These are phyloP conservation scores for Amyelois transitella DNA, from an alignment of 1,140 invertebrate genomes.

Conservation along the genomic window DNA sequence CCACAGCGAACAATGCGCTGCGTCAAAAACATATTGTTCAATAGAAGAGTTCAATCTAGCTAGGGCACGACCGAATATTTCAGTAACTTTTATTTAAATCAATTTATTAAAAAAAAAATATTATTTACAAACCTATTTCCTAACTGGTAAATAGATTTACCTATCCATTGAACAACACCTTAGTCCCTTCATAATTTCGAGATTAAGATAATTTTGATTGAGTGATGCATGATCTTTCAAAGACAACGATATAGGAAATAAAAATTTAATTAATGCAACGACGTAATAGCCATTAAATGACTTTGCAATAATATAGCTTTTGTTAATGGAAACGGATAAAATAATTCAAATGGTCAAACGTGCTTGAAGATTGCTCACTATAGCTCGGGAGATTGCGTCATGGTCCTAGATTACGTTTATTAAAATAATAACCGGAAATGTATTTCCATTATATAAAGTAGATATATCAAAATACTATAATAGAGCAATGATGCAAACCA, in stretches of 20 bases:
- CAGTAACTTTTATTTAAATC: neutral
- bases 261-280: neutral
- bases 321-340: neutral
- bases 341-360: neutral
- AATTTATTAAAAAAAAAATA: too few relatives aligned
- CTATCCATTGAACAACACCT: too few relatives aligned
- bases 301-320: neutral
- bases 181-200: too few relatives aligned
- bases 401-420: neutral
- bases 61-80: too few relatives aligned
- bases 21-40: neutral
- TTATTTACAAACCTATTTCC: too few relatives aligned
- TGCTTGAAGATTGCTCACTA: neutral
- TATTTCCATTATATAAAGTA: conserved; percentile 1
- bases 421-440: conserved; percentile 5
- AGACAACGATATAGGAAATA: too few relatives aligned
- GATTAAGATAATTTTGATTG: too few relatives aligned
- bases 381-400: neutral
- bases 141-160: too few relatives aligned
- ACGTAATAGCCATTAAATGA: conserved; percentile 2
- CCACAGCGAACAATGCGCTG: neutral
- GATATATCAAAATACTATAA: neutral
- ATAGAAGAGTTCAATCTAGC: neutral
- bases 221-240: too few relatives aligned
- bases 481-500: neutral